A percentile compares a stretch with the other conserved stretches of the same genome.
These are phyloP conservation scores for Helicoverpa zea DNA, from an alignment of 1,140 invertebrate species.

Conservation along the genomic window DNA sequence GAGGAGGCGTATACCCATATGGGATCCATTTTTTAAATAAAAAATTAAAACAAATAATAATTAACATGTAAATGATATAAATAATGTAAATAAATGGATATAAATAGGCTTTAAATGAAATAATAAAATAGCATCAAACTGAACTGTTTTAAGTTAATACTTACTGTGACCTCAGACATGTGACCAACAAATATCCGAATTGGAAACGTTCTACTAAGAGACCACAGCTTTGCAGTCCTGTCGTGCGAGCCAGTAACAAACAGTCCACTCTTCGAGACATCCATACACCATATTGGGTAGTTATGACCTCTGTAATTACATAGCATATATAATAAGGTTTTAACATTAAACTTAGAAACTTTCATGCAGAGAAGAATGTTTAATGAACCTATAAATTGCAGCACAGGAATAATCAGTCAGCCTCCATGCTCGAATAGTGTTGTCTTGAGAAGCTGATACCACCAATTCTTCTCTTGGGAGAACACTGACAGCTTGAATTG, in stretches of 20 bases:
- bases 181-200: conserved; percentile 94
- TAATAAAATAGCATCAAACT: neutral
- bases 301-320: conserved; percentile 90
- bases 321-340: conserved; percentile 3
- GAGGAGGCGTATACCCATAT: too few relatives aligned
- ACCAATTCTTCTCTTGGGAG: conserved; percentile 88
- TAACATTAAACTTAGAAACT: neutral
- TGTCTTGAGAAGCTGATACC: conserved; percentile 93
- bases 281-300: conserved; percentile 95
- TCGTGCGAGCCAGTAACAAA: conserved; percentile 95
- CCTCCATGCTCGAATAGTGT: conserved; percentile 91
- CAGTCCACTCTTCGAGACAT: conserved; percentile 90
- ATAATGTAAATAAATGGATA: too few relatives aligned
- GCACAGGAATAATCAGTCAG: conserved; percentile 90
- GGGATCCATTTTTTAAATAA: too few relatives aligned
- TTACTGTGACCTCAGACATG: conserved; percentile 93
- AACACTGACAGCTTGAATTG: conserved; percentile 92
- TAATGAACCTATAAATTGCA: conserved; percentile 89
- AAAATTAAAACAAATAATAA: too few relatives aligned
- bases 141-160: conserved; percentile 50
- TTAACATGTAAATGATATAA: too few relatives aligned
- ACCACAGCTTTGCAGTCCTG: conserved; percentile 94
- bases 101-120: too few relatives aligned
- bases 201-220: conserved; percentile 92
- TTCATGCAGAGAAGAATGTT: conserved; percentile 2